Percentiles rank a stretch among this genome's conserved stretches.
These are phyloP conservation scores for Rhaphigaster nebulosa DNA, from an alignment of 2,888 invertebrate species.

Conservation along the genomic window DNA sequence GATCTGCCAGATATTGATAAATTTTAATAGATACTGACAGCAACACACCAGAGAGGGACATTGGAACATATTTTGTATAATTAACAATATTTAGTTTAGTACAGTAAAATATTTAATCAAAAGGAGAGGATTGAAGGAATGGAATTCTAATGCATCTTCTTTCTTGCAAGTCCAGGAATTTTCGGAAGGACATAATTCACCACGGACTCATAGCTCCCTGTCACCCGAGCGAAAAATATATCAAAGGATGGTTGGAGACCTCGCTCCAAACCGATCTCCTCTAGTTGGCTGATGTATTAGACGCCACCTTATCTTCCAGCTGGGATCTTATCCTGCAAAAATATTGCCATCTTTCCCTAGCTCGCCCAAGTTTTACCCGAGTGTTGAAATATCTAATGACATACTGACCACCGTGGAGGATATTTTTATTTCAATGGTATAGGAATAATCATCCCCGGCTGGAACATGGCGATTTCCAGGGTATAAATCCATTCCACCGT, in stretches of 20 bases:
- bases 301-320: not conserved
- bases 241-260: not conserved
- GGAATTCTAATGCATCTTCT: not conserved
- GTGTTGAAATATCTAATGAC: constrained; percentile 33
- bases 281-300: constrained; percentile 3
- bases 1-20: too few species aligned
- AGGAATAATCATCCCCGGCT: not conserved
- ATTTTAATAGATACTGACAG: too few species aligned
- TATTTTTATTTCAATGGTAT: not conserved
- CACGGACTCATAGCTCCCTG: not conserved
- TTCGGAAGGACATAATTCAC: not conserved
- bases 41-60: too few species aligned
- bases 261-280: not conserved
- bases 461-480: not conserved
- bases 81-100: too few species aligned
- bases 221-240: not conserved
- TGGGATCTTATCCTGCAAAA: constrained; percentile 5
- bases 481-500: not conserved
- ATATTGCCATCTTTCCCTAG: not conserved
- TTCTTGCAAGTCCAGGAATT: not conserved
- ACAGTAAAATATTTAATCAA: too few species aligned
- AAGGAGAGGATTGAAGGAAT: too few species aligned
- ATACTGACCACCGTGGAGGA: not conserved
- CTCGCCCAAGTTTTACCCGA: not conserved
- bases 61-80: too few species aligned